Evolutionary conservation across 2,888 invertebrate species (phyloP), one percentile per base, ranked within the genome.

Genomic region (Dione juno): DNA sequence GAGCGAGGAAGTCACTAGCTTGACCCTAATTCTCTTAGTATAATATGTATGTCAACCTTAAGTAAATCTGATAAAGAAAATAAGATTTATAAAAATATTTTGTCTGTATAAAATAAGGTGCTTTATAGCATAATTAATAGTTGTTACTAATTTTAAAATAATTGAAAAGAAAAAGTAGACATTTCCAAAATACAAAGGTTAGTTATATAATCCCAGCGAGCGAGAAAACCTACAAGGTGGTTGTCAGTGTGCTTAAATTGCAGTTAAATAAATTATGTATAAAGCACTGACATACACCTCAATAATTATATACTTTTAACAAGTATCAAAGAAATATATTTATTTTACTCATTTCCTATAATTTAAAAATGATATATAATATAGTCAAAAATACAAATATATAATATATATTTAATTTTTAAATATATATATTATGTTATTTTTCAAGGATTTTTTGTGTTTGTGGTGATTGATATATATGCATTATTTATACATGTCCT

Each of bases 91-190:
- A 57, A 57, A 16, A 16, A 64, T 48, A 40, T 19, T 48, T 48
- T 68, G 40, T 21, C 48, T 52, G 68, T 72, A 70, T 43, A 14
- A 52, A 74, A 71, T 74, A 37, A 74, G 66, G 65, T 64, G 54
- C 67, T 74, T 72, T 66, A 66, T 63, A 61, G 53, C 65, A 69
- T 69, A 67, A 61, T 45, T 45, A 45, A 7, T 64, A 67, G 61
- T 66, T 71, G 78, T 79, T 81, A 83, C 81, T 78, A 79, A 81
- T 81, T 80, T 78, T 77, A 79, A 77, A 77, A 78, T 75, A 75
- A 80, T 79, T 80, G n/a, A 77, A 84, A 84, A 83, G 80, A 80
- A 82, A 78, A 74, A 71, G 79, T 79, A 85, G 84, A 87, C 86
- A 81, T 81, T 59, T 74, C 64, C 66, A 75, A 59, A 65, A 69